These are phyloP conservation scores for Mylabris sibirica DNA, from an alignment of 2,888 invertebrate genomes.

Conservation along the genomic window DNA sequence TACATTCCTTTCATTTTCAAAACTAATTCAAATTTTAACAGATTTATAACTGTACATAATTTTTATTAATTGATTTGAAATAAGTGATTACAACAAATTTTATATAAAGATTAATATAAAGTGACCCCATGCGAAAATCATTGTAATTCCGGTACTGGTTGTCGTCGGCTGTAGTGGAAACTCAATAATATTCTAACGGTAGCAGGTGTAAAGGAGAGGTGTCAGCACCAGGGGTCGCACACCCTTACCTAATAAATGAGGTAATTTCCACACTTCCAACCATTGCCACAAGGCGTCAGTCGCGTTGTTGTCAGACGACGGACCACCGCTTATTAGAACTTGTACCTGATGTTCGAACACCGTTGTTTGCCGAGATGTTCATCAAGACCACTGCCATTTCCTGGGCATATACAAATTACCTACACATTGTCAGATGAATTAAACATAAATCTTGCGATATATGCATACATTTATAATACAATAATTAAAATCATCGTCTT, in stretches of 20 bases:
- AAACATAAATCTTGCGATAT: constrained; percentile 22
- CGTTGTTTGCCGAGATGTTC: constrained; percentile 47
- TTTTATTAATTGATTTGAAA: too few relatives aligned
- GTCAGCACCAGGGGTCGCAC: constrained; percentile 63
- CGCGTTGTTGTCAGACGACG: constrained; percentile 46
- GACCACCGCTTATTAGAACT: constrained; percentile 57
- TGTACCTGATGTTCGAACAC: constrained; percentile 61
- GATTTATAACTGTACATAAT: background rate
- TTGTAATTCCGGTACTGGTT: constrained; percentile 40
- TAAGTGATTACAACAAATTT: too few relatives aligned
- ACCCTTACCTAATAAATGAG: constrained; percentile 65
- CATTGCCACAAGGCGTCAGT: constrained; percentile 61
- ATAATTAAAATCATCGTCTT: background rate
- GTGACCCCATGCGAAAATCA: background rate
- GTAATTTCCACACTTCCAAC: constrained; percentile 64
- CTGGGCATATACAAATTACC: constrained; percentile 48
- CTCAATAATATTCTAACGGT: constrained; percentile 61
- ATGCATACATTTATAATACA: background rate
- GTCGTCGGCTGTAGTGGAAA: constrained; percentile 54
- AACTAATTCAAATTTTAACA: background rate
- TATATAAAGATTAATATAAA: background rate
- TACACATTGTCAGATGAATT: constrained; percentile 39
- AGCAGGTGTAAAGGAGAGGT: constrained; percentile 65
- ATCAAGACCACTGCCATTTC: constrained; percentile 48
- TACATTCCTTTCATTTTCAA: background rate